Evolutionary conservation across 2,797 vertebrate species (phyloP).

Genomic region (Delichon dasypus): DNA sequence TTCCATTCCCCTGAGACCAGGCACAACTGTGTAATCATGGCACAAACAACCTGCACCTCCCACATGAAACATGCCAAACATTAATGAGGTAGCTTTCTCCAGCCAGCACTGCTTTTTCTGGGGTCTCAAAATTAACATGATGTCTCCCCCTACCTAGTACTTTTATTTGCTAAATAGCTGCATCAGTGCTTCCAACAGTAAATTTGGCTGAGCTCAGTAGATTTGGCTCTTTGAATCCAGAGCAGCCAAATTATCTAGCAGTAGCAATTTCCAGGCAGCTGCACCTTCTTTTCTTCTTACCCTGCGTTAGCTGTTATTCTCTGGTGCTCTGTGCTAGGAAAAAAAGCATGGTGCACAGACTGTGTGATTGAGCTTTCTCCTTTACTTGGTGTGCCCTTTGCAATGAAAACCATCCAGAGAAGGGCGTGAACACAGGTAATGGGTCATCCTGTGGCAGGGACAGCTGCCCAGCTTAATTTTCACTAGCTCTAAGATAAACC

Average conservation of each 20-base stretch:
- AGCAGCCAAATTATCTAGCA: not conserved
- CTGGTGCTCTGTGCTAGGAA: not conserved
- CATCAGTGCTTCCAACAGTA: not conserved
- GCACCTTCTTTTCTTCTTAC: not conserved
- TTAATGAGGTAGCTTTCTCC: not conserved
- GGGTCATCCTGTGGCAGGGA: not conserved
- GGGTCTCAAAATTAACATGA: not conserved
- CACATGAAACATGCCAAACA: not conserved
- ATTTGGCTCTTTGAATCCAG: not conserved
- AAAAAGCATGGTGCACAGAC: rapidly evolving
- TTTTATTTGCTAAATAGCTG: not conserved
- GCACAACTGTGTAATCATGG: not conserved
- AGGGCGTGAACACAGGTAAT: not conserved
- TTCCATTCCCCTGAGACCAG: not conserved
- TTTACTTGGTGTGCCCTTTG: not conserved
- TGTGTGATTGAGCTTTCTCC: not conserved
- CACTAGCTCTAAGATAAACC: not conserved
- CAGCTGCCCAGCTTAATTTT: not conserved
- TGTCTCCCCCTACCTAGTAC: not conserved
- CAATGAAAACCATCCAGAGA: not conserved
- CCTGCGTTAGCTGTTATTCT: not conserved
- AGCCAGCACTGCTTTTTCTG: not conserved
- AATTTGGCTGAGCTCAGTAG: not conserved
- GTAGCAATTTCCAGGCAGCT: slow-evolving; percentile 13
- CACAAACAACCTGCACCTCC: not conserved